These are phyloP conservation scores for Diplodus puntazzo DNA, from an alignment of 2,797 vertebrate species.

Conservation along the genomic window DNA sequence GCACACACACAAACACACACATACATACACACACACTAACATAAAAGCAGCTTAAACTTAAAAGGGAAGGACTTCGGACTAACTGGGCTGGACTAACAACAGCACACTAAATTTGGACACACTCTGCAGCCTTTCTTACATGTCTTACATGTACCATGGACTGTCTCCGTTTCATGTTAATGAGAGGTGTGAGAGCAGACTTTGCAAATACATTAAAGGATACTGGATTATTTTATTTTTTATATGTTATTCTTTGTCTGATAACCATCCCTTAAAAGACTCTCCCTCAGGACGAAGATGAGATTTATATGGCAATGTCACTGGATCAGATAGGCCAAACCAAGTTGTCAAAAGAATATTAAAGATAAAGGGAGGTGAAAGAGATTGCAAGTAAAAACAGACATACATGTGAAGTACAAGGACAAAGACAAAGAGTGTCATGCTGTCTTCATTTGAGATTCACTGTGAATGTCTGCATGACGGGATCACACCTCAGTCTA, in stretches of 20 bases:
- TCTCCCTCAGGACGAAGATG: not conserved
- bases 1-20: not conserved
- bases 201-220: not conserved
- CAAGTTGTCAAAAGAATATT: not conserved
- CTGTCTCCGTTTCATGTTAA: not conserved
- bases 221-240: too few species aligned
- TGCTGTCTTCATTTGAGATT: constrained; percentile 17
- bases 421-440: not conserved
- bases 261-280: not conserved
- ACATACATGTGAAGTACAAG: not conserved
- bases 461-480: constrained; percentile 22
- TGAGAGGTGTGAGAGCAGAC: not conserved
- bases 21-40: not conserved
- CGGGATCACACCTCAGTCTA: not conserved
- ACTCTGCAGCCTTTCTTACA: too few species aligned
- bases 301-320: not conserved
- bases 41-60: not conserved
- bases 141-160: not conserved
- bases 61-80: not conserved
- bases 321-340: not conserved
- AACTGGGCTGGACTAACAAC: not conserved
- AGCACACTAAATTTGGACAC: not conserved
- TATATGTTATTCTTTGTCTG: not conserved
- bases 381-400: not conserved
- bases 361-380: not conserved